Conservation (phyloP, 30 jellyfish, hydroid and myxozoan genomes). For the Mastigias papua region DNA sequence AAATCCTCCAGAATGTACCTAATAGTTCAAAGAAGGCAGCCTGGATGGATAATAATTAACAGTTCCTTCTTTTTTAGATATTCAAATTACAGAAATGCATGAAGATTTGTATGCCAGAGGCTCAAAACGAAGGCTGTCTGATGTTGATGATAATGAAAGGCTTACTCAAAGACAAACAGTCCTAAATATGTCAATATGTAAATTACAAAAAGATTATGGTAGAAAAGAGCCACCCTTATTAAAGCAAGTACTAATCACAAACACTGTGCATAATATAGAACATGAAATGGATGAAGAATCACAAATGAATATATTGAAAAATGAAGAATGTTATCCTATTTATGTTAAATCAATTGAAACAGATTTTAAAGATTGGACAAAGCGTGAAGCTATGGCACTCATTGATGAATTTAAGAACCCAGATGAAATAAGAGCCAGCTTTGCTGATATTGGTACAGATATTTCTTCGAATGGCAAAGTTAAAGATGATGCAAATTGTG, state of each 20-base stretch:
- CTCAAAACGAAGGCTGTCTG: conserved; percentile 90
- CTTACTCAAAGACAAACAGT: conserved; percentile 90
- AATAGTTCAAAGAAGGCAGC: no score
- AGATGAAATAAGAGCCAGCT: conserved; percentile 72
- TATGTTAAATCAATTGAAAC: conserved; percentile 64
- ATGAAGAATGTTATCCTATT: conserved; percentile 51
- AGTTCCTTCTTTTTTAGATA: neutral
- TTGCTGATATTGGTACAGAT: conserved; percentile 78
- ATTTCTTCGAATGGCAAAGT: conserved; percentile 38
- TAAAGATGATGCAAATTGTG: neutral
- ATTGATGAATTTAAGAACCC: conserved; percentile 58
- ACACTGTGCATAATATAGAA: conserved; percentile 88
- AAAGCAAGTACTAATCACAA: conserved; percentile 80
- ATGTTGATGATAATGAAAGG: conserved; percentile 94
- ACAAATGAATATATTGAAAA: conserved; percentile 53
- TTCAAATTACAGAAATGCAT: conserved; percentile 36
- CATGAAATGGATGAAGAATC: conserved; percentile 93
- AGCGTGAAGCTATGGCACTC: conserved; percentile 55
- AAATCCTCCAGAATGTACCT: no score
- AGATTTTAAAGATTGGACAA: conserved; percentile 69
- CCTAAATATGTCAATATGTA: conserved; percentile 94
- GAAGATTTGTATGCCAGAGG: conserved; percentile 87
- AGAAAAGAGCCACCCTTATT: conserved; percentile 89
- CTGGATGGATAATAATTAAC: no score
- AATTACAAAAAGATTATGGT: conserved; percentile 90